These are phyloP conservation scores for Triops cancriformis DNA, from an alignment of 1,140 invertebrate genomes.

Conservation along the genomic window DNA sequence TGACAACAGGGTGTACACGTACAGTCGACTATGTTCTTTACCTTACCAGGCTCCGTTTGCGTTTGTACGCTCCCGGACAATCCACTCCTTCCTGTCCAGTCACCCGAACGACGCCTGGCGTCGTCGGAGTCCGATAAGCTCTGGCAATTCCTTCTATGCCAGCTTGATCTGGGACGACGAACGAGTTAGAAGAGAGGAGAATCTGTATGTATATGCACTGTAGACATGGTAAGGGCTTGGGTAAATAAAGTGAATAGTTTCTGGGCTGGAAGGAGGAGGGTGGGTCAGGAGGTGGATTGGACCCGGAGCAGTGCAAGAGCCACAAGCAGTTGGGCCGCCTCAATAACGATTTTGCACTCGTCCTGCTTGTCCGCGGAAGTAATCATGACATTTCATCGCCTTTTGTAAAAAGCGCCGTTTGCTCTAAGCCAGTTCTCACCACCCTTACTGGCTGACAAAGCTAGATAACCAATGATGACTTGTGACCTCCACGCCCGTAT, in stretches of 20 bases:
- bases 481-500: constrained; percentile 8
- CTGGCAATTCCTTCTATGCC: constrained; percentile 7
- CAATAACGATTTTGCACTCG: constrained; percentile 4
- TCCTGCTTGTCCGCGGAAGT: constrained; percentile 1
- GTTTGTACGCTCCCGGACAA: not conserved
- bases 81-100: not conserved
- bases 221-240: not conserved
- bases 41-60: not conserved
- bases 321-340: not conserved
- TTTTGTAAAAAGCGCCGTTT: not conserved
- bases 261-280: no score
- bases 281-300: no score
- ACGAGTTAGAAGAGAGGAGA: not conserved
- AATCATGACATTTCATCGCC: constrained; percentile 13
- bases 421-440: not conserved
- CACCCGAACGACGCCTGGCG: not conserved
- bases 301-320: not conserved
- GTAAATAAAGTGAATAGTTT: not conserved
- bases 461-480: constrained; percentile 1
- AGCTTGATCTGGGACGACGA: not conserved
- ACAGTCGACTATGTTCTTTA: not conserved
- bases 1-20: not conserved
- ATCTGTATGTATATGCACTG: not conserved
- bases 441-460: not conserved
- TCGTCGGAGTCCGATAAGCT: constrained; percentile 8